Evolutionary conservation across 2,113 vertebrate species (phyloP).

Genomic region (Callorhinus ursinus): DNA sequence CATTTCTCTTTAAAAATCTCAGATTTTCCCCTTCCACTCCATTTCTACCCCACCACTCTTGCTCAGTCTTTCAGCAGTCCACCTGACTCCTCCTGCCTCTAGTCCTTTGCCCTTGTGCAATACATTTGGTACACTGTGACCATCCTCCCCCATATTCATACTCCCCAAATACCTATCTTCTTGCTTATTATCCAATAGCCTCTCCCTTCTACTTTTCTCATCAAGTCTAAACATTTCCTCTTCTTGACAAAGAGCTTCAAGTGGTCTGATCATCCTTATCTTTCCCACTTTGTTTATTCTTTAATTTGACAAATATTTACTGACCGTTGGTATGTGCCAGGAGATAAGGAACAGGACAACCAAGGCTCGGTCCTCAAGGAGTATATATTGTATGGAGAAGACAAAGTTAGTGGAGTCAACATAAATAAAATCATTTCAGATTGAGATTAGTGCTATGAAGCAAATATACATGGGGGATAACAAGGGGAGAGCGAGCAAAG

Average conservation of each 20-base stretch:
- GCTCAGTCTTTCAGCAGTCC: not conserved
- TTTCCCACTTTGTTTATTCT: not conserved
- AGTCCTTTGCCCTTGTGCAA: not conserved
- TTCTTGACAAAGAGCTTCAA: not conserved
- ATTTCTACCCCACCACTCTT: not conserved
- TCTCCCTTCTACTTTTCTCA: not conserved
- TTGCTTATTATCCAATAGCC: conserved; percentile 1
- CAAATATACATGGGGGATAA: not conserved
- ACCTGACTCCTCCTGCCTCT: not conserved
- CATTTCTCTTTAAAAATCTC: not conserved
- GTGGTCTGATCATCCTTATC: not conserved
- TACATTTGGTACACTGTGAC: not conserved
- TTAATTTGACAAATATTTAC: conserved; percentile 27
- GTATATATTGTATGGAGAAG: not conserved
- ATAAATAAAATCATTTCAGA: not conserved
- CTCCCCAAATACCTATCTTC: not conserved
- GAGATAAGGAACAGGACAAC: not conserved
- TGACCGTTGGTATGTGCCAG: not conserved
- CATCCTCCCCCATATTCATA: too few relatives aligned
- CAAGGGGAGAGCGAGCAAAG: not conserved
- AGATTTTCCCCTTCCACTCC: not conserved
- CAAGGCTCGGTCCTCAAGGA: not conserved
- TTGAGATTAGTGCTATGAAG: not conserved
- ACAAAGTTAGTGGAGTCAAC: not conserved
- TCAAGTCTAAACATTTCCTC: not conserved